phyloP scores from a whole-genome alignment of 2,113 vertebrate species.

The Passerina amoena region DNA sequence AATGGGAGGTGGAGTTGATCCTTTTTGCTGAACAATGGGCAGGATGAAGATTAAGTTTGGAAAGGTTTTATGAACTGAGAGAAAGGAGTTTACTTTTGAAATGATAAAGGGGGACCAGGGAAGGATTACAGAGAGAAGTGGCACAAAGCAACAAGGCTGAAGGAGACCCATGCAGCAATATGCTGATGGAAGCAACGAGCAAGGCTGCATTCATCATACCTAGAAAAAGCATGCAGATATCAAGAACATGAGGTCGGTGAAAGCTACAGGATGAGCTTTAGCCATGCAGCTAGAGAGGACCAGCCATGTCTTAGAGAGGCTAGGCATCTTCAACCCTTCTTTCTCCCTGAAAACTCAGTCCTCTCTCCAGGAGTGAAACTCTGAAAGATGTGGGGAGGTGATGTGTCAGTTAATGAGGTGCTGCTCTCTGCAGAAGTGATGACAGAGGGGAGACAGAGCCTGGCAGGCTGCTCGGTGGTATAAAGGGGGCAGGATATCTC shows the following conservation, averaged over 20 bases:
- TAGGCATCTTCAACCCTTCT: neutral
- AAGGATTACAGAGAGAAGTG: neutral
- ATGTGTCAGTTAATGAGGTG: neutral
- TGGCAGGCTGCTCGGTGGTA: neutral
- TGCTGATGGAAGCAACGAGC: neutral
- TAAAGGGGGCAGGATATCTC: neutral
- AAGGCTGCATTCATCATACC: neutral
- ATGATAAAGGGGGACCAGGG: neutral
- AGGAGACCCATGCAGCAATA: neutral
- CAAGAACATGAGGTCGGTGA: neutral
- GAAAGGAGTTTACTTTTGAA: neutral
- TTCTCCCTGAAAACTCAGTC: neutral
- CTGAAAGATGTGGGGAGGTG: neutral
- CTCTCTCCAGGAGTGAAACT: neutral
- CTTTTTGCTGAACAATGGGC: accelerated
- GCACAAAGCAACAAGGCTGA: neutral
- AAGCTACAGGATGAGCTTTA: neutral
- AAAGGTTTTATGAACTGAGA: neutral
- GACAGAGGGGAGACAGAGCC: neutral
- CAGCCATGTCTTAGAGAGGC: neutral
- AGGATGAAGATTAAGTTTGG: neutral
- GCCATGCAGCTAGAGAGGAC: neutral
- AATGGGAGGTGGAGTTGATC: neutral
- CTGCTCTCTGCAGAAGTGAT: neutral
- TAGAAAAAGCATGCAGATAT: neutral